Percentiles rank a stretch among this genome's conserved stretches.
These are phyloP conservation scores for Cynocephalus volans DNA, from an alignment of 2,113 vertebrate genomes.

Conservation along the genomic window DNA sequence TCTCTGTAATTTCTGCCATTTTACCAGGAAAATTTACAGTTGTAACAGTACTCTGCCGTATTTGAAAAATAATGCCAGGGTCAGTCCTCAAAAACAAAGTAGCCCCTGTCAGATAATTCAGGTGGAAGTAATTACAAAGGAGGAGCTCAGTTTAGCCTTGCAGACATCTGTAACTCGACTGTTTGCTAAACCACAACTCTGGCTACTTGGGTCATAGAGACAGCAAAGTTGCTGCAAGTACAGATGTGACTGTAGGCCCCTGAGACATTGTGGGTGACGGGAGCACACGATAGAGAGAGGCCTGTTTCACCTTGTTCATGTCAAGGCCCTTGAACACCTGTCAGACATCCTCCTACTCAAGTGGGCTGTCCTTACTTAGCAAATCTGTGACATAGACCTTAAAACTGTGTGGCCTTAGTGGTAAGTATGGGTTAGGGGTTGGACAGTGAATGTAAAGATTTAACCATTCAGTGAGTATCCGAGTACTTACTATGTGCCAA, in stretches of 20 bases:
- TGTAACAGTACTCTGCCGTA: background rate
- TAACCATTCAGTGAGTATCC: background rate
- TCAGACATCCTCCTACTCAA: background rate
- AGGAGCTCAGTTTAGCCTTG: background rate
- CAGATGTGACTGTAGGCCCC: background rate
- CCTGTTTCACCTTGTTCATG: too few species aligned
- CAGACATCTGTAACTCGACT: rapidly evolving
- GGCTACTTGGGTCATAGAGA: background rate
- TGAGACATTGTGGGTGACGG: background rate
- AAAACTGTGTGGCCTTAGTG: background rate
- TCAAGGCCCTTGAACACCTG: background rate
- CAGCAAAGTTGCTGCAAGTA: background rate
- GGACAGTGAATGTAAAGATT: background rate
- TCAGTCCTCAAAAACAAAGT: background rate
- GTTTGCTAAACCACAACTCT: background rate
- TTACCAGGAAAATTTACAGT: background rate
- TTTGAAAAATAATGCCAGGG: background rate
- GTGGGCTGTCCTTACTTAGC: background rate
- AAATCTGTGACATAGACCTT: background rate
- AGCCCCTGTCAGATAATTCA: background rate
- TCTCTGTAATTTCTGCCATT: background rate
- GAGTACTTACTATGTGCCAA: background rate
- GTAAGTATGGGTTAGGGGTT: background rate
- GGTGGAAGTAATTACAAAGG: background rate
- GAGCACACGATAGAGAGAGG: too few species aligned